phyloP scores from a whole-genome alignment of 2,797 vertebrate species.

The Pseudochirops corinnae region DNA sequence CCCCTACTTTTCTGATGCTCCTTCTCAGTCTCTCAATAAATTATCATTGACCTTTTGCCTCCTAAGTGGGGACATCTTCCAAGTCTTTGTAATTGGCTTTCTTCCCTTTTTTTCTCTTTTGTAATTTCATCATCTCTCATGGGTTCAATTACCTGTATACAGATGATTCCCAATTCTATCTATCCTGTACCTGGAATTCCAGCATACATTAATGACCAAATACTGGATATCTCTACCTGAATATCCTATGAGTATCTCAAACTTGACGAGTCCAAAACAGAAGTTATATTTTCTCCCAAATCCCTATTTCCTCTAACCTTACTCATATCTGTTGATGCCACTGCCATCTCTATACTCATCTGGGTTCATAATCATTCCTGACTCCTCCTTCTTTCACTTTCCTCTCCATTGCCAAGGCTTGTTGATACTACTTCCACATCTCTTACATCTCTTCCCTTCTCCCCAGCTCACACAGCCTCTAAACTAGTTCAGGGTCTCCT shows the following conservation, averaged over 20 bases:
- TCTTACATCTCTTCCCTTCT: background rate
- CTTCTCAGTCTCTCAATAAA: background rate
- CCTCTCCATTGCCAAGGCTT: background rate
- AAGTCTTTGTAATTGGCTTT: background rate
- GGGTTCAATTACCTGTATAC: background rate
- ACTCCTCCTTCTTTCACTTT: background rate
- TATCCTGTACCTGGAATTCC: background rate
- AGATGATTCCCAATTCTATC: background rate
- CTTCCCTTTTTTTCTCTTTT: background rate
- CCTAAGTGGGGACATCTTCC: background rate
- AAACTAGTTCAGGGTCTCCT: no score
- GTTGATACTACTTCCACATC: background rate
- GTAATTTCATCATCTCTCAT: background rate
- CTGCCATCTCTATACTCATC: background rate
- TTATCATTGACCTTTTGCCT: background rate
- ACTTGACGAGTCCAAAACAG: background rate
- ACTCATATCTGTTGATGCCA: background rate
- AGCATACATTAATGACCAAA: background rate
- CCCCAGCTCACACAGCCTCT: background rate
- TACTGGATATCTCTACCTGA: background rate
- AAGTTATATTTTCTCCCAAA: background rate
- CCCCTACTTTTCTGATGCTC: background rate
- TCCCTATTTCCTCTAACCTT: background rate
- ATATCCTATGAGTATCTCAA: background rate
- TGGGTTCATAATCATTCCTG: background rate